Base-by-base conservation (phyloP, 2,797 vertebrate genomes). In the Vespertilio murinus region DNA sequence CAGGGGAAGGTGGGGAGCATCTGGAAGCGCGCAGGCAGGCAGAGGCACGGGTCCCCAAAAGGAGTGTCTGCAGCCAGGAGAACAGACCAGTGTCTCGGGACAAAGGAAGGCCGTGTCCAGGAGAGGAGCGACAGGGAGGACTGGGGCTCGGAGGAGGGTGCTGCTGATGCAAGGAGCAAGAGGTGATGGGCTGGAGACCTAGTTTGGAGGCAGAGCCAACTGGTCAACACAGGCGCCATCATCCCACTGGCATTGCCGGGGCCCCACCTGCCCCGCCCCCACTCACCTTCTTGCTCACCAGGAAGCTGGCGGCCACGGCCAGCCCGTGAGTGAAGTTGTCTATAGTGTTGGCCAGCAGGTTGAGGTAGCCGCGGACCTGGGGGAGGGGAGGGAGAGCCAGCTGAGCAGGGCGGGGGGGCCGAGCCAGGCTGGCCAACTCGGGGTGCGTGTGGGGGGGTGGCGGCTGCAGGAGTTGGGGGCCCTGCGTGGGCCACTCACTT, bases 311-410 rank as follows among this genome's bases (percentile, higher is more conserved):
- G 17, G 99, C 99, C 82, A 99, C 99, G 9, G 99, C 99, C 95
- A 99, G 98, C 54, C 99, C 99, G 0, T 99, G 99, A n/a, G 99
- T 99, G 97, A 99, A 99, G 98, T 99, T 99, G 97, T 99, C 99
- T 54, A 99, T 99, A 97, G 99, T 99, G 98, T 99, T 99, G 90
- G 99, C 99, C 97, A 99, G 97, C 17, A 99, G 98, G 97, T 99
- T 99, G 95, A 99, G 98, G 98, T 99, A 99, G 95, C 99, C 99
- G 70, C 99, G 99, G 25, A 98, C 99, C 99, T 99, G 98, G 80
- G 42, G 16, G n/a, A 40, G 47, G 69, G 96, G 90, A 88, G 79
- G 97, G 86, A 97, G 93, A 96, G 56, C 95, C 13, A 0, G 54
- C 69, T 96, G 70, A 91, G 67, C 73, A 1, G 8, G 77, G 52